Evolutionary conservation across 2,797 vertebrate genomes (phyloP).

Genomic region (Acanthiza pusilla): DNA sequence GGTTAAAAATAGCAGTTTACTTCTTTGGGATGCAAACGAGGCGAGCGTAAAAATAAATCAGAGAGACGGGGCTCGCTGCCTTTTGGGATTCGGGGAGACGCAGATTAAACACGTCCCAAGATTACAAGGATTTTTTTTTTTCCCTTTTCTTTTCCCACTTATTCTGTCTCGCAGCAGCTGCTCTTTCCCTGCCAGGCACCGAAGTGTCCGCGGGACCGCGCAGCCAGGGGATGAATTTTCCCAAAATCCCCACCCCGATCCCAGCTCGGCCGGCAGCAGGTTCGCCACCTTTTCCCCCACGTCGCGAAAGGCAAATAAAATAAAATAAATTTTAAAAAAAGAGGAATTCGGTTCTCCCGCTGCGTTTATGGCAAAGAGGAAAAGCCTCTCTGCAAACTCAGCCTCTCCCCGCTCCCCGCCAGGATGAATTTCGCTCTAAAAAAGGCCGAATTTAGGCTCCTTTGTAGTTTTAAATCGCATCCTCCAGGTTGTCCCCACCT

Average conservation of each 20-base stretch:
- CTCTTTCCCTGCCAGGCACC: constrained; percentile 1
- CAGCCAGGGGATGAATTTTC: not conserved
- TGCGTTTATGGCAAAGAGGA: not conserved
- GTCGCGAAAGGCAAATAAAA: accelerated
- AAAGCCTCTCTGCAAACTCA: not conserved
- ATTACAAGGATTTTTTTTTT: constrained; percentile 24
- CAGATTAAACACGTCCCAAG: constrained; percentile 52
- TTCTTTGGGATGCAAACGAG: constrained; percentile 64
- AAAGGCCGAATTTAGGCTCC: not conserved
- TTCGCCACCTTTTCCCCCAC: not conserved
- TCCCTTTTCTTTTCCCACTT: not conserved
- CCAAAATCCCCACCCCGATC: not conserved
- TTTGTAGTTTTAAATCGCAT: not conserved
- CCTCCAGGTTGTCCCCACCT: not conserved
- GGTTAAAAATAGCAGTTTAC: constrained; percentile 66
- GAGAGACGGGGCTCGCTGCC: constrained; percentile 25
- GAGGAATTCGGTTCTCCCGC: not conserved
- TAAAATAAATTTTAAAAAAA: not conserved
- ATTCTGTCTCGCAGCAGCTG: constrained; percentile 2
- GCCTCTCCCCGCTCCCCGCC: not conserved
- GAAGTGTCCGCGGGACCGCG: not conserved
- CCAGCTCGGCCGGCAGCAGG: not conserved
- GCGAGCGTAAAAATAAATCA: constrained; percentile 55
- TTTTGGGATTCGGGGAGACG: constrained; percentile 43
- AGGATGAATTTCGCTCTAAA: not conserved